Conservation (phyloP, 2,888 invertebrate species). For the Kuschelorhynchus macadamiae region DNA sequence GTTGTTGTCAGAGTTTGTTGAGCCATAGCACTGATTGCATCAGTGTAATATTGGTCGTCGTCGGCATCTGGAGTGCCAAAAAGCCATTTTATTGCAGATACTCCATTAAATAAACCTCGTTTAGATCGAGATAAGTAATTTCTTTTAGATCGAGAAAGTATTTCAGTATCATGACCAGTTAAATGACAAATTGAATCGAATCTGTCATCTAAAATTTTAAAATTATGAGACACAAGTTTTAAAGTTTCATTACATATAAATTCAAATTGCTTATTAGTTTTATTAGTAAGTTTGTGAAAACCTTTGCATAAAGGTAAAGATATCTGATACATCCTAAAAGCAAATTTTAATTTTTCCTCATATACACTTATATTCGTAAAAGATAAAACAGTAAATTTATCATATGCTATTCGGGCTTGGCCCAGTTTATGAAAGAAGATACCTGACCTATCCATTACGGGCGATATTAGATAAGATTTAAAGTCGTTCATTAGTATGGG, state of each 20-base stretch:
- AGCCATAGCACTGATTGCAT: slow-evolving; percentile 13
- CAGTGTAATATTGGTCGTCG: slow-evolving; percentile 35
- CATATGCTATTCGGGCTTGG: background rate
- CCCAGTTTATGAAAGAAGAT: slow-evolving; percentile 23
- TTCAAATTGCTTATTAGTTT: background rate
- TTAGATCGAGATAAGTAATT: background rate
- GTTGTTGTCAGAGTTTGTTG: slow-evolving; percentile 14
- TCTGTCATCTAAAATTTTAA: background rate
- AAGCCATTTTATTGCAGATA: slow-evolving; percentile 41
- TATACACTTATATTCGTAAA: slow-evolving; percentile 23
- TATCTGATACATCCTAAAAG: background rate
- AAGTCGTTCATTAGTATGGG: background rate
- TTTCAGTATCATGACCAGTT: slow-evolving; percentile 7
- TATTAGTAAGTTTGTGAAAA: background rate
- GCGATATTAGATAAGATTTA: background rate
- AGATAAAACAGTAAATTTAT: slow-evolving; percentile 18
- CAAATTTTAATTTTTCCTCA: slow-evolving; percentile 18
- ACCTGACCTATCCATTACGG: background rate
- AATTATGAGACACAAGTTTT: background rate
- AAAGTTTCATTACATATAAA: slow-evolving; percentile 1
- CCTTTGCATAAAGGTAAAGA: slow-evolving; percentile 10
- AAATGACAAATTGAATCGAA: slow-evolving; percentile 23
- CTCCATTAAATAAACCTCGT: slow-evolving; percentile 27
- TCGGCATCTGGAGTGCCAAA: slow-evolving; percentile 43
- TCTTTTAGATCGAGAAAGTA: too few species aligned